Conservation (phyloP, 2,113 vertebrate genomes). For the Miniopterus natalensis region DNA sequence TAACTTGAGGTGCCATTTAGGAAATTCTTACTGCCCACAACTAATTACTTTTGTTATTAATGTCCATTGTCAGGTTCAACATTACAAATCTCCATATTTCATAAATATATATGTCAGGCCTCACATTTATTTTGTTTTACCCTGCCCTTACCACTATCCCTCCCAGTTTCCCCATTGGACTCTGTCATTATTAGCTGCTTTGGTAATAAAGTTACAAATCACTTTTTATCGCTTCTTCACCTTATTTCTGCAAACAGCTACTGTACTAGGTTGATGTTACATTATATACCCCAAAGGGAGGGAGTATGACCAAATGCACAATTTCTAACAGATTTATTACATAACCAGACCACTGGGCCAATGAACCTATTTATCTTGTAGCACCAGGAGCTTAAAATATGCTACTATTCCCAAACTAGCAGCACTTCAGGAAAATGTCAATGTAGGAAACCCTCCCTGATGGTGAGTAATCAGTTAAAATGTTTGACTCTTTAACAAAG, state of each 20-base stretch:
- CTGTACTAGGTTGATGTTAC: slow-evolving; percentile 76
- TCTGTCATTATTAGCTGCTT: slow-evolving; percentile 80
- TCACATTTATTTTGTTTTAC: slow-evolving; percentile 82
- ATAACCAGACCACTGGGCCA: not conserved
- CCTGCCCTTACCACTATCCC: not conserved
- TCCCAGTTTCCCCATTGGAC: slow-evolving; percentile 47
- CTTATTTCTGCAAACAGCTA: slow-evolving; percentile 85
- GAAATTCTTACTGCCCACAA: slow-evolving; percentile 80
- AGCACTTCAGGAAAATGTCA: slow-evolving; percentile 80
- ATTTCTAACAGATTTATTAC: slow-evolving; percentile 85
- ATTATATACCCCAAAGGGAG: slow-evolving; percentile 66
- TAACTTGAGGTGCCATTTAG: slow-evolving; percentile 74
- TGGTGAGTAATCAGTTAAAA: slow-evolving; percentile 76
- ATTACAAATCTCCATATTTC: slow-evolving; percentile 78
- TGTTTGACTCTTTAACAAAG: slow-evolving; percentile 76
- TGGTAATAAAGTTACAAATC: slow-evolving; percentile 83
- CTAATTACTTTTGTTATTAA: slow-evolving; percentile 83
- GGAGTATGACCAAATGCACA: slow-evolving; percentile 52
- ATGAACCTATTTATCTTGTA: slow-evolving; percentile 84
- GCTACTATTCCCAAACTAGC: slow-evolving; percentile 79
- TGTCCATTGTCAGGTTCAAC: slow-evolving; percentile 77
- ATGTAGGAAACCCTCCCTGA: slow-evolving; percentile 69
- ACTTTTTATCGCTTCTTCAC: slow-evolving; percentile 83
- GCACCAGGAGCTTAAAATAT: slow-evolving; percentile 71
- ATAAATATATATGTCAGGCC: slow-evolving; percentile 22